Evolutionary conservation across 1,140 invertebrate genomes (phyloP).

Genomic region (Bursaphelenchus mucronatus): DNA sequence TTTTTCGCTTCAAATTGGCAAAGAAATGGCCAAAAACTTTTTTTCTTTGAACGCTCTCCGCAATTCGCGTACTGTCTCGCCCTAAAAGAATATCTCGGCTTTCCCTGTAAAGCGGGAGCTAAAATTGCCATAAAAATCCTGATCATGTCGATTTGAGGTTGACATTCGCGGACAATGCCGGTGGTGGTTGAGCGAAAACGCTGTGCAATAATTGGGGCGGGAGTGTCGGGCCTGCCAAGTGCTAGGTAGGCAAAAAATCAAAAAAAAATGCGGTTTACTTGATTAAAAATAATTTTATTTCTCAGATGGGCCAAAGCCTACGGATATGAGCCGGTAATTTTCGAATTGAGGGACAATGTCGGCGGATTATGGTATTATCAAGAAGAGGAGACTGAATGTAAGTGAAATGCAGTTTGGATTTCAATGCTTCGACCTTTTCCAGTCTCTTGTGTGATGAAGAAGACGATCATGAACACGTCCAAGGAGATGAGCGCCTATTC

Average conservation of each 20-base stretch:
- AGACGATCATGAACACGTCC: constrained; percentile 63
- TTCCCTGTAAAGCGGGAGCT: no score
- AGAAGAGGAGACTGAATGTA: neutral
- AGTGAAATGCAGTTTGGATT: neutral
- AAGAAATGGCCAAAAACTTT: no score
- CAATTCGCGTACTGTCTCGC: no score
- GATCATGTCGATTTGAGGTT: no score
- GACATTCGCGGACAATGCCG: no score
- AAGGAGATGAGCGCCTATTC: constrained; percentile 63
- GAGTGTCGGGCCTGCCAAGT: neutral
- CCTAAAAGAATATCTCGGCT: no score
- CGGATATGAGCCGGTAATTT: neutral
- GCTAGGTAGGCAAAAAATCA: constrained; percentile 1
- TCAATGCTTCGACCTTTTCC: neutral
- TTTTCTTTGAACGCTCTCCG: no score
- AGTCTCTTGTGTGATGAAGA: neutral
- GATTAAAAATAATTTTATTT: neutral
- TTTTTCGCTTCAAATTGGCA: no score
- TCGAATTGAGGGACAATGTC: neutral
- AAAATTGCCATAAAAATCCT: no score
- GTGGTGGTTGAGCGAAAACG: neutral
- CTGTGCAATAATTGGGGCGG: neutral
- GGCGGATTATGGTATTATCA: constrained; percentile 1
- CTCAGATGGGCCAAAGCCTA: constrained; percentile 5
- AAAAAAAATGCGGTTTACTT: neutral